These are phyloP conservation scores for Monoplex corrugatus DNA, from an alignment of 2,888 invertebrate genomes.

Conservation along the genomic window DNA sequence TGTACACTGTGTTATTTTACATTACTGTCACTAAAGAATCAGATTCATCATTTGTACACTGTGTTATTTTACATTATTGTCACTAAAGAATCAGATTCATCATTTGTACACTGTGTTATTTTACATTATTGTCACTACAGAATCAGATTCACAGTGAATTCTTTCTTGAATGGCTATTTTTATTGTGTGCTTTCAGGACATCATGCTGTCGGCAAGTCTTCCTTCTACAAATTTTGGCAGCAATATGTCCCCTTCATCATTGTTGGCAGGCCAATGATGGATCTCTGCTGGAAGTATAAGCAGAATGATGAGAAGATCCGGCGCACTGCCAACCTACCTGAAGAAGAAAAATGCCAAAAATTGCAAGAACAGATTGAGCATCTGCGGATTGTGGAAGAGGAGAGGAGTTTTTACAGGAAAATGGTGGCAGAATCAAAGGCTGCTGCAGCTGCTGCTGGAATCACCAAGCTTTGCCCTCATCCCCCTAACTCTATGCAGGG, in stretches of 20 bases:
- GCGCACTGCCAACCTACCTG: conserved; percentile 37
- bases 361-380: not conserved
- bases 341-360: conserved; percentile 25
- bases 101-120: too few species aligned
- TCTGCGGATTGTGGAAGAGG: conserved; percentile 20
- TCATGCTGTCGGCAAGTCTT: not conserved
- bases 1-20: too few species aligned
- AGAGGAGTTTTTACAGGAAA: not conserved
- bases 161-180: too few species aligned
- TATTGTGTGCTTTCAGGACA: not conserved
- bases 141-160: too few species aligned
- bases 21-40: too few species aligned
- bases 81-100: too few species aligned
- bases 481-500: not conserved
- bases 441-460: not conserved
- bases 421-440: conserved; percentile 22
- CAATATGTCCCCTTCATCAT: conserved; percentile 42
- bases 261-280: conserved; percentile 48
- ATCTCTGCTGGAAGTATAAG: conserved; percentile 58
- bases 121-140: too few species aligned
- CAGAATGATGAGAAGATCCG: conserved; percentile 43
- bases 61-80: too few species aligned
- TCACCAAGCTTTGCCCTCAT: not conserved
- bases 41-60: too few species aligned
- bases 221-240: conserved; percentile 38